A percentile compares a stretch with the other conserved stretches of the same genome.
phyloP scores from a whole-genome alignment of 2,888 invertebrate species.

The Amorpha juglandis region DNA sequence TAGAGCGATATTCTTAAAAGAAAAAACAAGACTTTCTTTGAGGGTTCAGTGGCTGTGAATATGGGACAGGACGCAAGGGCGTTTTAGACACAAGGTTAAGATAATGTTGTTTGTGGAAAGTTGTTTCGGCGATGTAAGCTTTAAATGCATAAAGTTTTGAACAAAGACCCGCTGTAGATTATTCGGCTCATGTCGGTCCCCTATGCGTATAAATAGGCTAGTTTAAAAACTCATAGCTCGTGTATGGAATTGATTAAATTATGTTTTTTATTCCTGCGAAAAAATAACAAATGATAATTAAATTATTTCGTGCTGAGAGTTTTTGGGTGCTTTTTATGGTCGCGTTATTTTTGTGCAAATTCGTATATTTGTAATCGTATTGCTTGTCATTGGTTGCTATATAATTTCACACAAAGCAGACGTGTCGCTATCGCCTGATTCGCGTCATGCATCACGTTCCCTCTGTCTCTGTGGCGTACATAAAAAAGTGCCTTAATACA shows the following conservation, averaged over 20 bases:
- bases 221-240: neutral
- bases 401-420: too few relatives aligned
- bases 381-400: too few relatives aligned
- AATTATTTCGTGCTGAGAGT: too few relatives aligned
- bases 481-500: too few relatives aligned
- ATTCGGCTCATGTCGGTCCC: neutral
- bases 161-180: constrained; percentile 14
- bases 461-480: too few relatives aligned
- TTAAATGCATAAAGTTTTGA: constrained; percentile 24
- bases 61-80: neutral
- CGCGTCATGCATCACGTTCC: too few relatives aligned
- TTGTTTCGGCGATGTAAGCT: constrained; percentile 1
- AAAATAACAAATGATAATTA: too few relatives aligned
- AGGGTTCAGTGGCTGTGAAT: neutral
- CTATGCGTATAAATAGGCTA: constrained; percentile 3
- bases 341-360: too few relatives aligned
- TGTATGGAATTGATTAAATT: neutral
- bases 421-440: too few relatives aligned
- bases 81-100: constrained; percentile 13
- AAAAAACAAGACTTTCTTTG: neutral
- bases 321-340: too few relatives aligned
- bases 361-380: too few relatives aligned
- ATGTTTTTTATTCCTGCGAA: too few relatives aligned
- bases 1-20: constrained; percentile 8
- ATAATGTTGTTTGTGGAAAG: constrained; percentile 15